These are phyloP conservation scores for Sanderia malayensis DNA, from an alignment of 30 jellyfish, hydroid and myxozoan species.

Conservation along the genomic window DNA sequence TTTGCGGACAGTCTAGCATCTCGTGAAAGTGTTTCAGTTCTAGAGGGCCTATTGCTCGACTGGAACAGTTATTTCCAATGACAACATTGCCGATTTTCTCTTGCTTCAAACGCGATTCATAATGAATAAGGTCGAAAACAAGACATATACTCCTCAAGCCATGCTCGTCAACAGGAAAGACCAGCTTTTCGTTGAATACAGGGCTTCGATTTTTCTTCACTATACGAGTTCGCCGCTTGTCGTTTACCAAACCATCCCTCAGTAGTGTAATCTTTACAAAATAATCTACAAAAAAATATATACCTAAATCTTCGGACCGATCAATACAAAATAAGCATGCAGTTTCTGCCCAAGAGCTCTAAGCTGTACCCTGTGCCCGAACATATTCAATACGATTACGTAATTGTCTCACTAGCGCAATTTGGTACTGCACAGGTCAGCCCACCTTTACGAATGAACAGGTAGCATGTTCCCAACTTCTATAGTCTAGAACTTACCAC, in stretches of 20 bases:
- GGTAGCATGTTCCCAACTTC: too few species aligned
- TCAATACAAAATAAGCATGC: too few species aligned
- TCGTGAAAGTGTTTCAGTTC: constrained; percentile 90
- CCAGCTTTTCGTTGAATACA: constrained; percentile 86
- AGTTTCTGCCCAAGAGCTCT: too few species aligned
- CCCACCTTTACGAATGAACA: too few species aligned
- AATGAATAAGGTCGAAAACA: constrained; percentile 78
- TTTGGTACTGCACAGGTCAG: too few species aligned
- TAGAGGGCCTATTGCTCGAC: constrained; percentile 70
- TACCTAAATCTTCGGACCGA: too few species aligned
- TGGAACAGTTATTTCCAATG: constrained; percentile 60
- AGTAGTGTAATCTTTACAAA: constrained; percentile 77
- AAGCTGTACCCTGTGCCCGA: too few species aligned
- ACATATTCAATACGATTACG: too few species aligned
- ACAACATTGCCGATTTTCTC: constrained; percentile 80
- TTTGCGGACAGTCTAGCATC: constrained; percentile 83
- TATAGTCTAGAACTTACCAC: too few species aligned
- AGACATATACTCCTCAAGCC: constrained; percentile 66
- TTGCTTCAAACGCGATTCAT: constrained; percentile 82
- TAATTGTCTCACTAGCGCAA: too few species aligned
- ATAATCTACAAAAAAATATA: constrained; percentile 48
- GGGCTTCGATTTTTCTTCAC: constrained; percentile 79
- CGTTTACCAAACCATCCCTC: constrained; percentile 59
- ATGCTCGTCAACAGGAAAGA: constrained; percentile 79
- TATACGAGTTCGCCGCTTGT: constrained; percentile 83